These are phyloP conservation scores for Idris sp. DNA, from an alignment of 1,140 invertebrate species.

Conservation along the genomic window DNA sequence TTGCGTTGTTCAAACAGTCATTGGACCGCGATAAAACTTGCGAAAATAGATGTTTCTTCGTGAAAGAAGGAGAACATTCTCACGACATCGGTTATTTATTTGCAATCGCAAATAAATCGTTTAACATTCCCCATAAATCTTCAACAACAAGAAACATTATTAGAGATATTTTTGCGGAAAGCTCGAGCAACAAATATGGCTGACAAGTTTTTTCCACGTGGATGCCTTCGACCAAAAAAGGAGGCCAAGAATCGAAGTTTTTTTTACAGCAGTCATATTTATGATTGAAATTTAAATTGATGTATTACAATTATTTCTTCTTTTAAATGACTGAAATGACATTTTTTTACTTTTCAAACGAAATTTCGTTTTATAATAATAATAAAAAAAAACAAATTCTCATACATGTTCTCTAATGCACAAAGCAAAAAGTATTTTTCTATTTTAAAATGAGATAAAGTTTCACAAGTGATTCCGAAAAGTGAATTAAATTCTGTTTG, in stretches of 20 bases:
- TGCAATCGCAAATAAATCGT: constrained; percentile 5
- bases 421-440: no score
- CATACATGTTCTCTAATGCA: no score
- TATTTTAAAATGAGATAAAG: no score
- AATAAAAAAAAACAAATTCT: no score
- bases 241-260: constrained; percentile 7
- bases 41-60: constrained; percentile 13
- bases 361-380: no score
- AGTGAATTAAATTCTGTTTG: no score
- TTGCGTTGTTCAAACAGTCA: constrained; percentile 1
- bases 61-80: background rate
- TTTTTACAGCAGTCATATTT: constrained; percentile 19
- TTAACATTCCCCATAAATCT: constrained; percentile 29
- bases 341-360: no score
- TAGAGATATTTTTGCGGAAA: constrained; percentile 1
- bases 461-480: no score
- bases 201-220: constrained; percentile 20
- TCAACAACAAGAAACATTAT: constrained; percentile 35
- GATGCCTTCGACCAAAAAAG: background rate
- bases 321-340: no score
- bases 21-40: constrained; percentile 2
- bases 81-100: constrained; percentile 3
- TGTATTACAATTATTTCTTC: no score
- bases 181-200: constrained; percentile 9
- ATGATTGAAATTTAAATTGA: no score